A percentile compares a stretch with the other conserved stretches of the same genome.
Conservation (phyloP, 1,140 invertebrate genomes). For the Mercenaria mercenaria region DNA sequence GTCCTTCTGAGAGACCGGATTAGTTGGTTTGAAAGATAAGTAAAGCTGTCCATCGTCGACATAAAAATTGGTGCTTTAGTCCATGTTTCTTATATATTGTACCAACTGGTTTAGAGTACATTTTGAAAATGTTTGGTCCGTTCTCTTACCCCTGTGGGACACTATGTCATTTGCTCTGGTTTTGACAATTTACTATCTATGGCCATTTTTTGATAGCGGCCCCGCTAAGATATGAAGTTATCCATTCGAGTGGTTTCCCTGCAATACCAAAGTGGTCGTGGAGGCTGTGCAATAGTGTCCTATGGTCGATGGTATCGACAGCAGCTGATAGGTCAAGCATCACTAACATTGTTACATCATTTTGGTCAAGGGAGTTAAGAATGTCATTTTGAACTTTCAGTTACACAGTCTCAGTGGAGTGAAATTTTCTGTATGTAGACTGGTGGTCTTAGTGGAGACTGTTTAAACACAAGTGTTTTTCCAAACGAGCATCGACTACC, state of each 20-base stretch:
- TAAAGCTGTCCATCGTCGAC: neutral
- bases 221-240: neutral
- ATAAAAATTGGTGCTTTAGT: neutral
- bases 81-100: no score
- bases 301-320: neutral
- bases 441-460: neutral
- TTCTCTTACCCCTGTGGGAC: no score
- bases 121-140: neutral
- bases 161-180: neutral
- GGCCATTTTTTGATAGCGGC: neutral
- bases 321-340: neutral
- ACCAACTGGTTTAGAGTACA: no score
- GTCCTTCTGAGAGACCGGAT: no score
- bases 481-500: neutral
- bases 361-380: neutral
- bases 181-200: neutral
- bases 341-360: neutral
- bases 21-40: no score
- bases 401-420: no score
- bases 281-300: neutral
- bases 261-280: constrained; percentile 8
- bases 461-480: neutral
- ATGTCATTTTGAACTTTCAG: no score
- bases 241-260: neutral
- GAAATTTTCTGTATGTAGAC: no score